Percentiles rank a stretch among this genome's conserved stretches.
Conservation (phyloP, 2,797 vertebrate species). For the Alcedo atthis region DNA sequence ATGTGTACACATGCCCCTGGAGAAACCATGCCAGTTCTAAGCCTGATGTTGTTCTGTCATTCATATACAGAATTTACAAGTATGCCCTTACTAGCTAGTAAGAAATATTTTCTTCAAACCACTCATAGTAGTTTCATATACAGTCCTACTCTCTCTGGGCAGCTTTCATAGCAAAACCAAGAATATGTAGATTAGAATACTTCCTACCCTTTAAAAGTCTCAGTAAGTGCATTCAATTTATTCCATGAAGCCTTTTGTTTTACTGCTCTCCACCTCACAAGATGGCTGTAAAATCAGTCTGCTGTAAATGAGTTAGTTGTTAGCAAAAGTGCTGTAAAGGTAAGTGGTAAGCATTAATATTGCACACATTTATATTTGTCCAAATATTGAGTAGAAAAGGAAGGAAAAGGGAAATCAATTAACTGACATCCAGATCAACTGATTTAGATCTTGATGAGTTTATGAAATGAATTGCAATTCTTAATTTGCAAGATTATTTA, state of each 20-base stretch:
- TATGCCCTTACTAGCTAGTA: neutral
- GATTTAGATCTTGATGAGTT: conserved; percentile 55
- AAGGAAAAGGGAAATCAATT: conserved; percentile 46
- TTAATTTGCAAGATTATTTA: conserved; percentile 67
- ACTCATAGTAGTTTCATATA: neutral
- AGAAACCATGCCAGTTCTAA: neutral
- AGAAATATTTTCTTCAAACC: conserved; percentile 32
- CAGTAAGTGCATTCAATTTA: conserved; percentile 20
- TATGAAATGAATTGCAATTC: conserved; percentile 56
- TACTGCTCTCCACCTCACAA: neutral
- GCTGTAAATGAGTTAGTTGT: neutral
- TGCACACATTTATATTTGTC: neutral
- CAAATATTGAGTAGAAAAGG: conserved; percentile 24
- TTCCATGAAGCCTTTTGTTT: conserved; percentile 49
- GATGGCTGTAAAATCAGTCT: neutral
- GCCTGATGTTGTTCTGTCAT: neutral
- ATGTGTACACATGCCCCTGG: neutral
- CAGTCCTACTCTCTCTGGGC: neutral
- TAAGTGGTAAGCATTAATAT: neutral
- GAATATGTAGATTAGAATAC: neutral
- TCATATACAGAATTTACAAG: neutral
- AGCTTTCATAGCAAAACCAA: neutral
- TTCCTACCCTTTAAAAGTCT: conserved; percentile 14
- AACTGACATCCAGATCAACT: conserved; percentile 56
- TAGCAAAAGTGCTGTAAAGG: neutral